Evolutionary conservation across 1,140 invertebrate species (phyloP), one percentile per base, ranked within the genome.

Genomic region (Drosophila ananassae): DNA sequence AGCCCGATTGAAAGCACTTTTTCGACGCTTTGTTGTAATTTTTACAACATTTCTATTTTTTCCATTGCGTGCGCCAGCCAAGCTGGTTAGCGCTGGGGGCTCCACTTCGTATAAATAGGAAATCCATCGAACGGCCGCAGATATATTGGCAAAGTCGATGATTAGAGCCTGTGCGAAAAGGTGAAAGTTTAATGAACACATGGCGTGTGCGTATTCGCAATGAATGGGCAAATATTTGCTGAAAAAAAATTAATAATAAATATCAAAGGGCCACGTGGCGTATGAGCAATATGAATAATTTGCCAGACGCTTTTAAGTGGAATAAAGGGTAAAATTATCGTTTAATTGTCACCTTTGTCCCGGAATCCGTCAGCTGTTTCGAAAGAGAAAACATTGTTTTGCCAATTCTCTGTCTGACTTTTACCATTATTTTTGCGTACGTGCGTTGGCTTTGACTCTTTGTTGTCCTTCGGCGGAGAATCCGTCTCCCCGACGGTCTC

Each of bases 181-280:
- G 83, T 83, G 59, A 87, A 87, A 89, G 83, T 79, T 89, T 89
- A 87, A 89, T 89, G 79, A 76, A 89, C 67, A 83, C 63, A 75
- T 89, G 63, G 83, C 83, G 79, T 89, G 73, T 71, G 73, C 71
- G 50, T 75, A 28, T 54, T 56, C 12, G 34, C 46, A 53, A 55
- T 56, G 39, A 73, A 71, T 56, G 55, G 44, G 68, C 24, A 53
- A 73, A 73, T 67, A 60, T 54, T 61, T 34, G 56, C 32, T 39
- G 51, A 59, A 10, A 7, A 68, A 62, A 25, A 34, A 53, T 25
- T 34, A 51, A 22, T 63, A 10, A 5, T 60, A 62, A n/a, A 32
- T 61, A 47, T 13, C 37, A 66, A 62, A 7, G 25, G 9, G 59
- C 39, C 58, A 63, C 51, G 55, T 71, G 71, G 37, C n/a, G 8